Base-by-base conservation (phyloP, 1,140 invertebrate genomes). In the Zaprionus davidi region DNA sequence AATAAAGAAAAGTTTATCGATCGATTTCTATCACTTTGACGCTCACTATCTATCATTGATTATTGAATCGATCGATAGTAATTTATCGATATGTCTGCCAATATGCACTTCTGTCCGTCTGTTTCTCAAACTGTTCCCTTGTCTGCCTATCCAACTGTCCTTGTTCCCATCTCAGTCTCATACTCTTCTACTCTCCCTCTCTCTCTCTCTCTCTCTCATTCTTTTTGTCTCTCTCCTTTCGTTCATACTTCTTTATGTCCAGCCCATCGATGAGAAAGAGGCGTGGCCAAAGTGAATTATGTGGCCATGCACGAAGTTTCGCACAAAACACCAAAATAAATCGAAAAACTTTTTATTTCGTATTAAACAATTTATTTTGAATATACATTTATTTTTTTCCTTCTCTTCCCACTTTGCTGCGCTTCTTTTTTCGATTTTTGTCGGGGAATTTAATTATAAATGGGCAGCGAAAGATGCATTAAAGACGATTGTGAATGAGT, bases 331-430 rank as follows among this genome's bases (percentile, higher is more conserved):
- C 68, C 67, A 79, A 80, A 88, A 86, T 87, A 87, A 87, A 87
- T 87, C 83, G 83, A 87, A 87, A 87, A 87, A 87, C 84, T 87
- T 87, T 86, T 87, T 86, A 65, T 83, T 87, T 83, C 78, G 70
- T 84, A 87, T 86, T 87, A 88, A 87, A 87, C 83, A 83, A 88
- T 83, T 83, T 87, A 87, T 88, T 80, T 86, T 88, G 72, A 65
- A 80, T 88, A 78, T 78, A 69, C 36, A 59, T 60, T 41, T 58
- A 46, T 68, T 41, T 68, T 28, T 20, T 28, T 24, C 22, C 7
- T 26, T 38, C 34, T 44, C n/a, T 17, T 7, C 17, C 41, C 41
- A 9, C 7, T 17, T 46, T 11, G 9, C 9, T 3, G 31, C 31
- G 31, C 41, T 46, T n/a, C 55, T 20, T 49, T 34, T 68, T 53